Percentiles rank a stretch among this genome's conserved stretches.
Evolutionary conservation across 2,113 vertebrate species (phyloP).

Genomic region (Piprites chloris): DNA sequence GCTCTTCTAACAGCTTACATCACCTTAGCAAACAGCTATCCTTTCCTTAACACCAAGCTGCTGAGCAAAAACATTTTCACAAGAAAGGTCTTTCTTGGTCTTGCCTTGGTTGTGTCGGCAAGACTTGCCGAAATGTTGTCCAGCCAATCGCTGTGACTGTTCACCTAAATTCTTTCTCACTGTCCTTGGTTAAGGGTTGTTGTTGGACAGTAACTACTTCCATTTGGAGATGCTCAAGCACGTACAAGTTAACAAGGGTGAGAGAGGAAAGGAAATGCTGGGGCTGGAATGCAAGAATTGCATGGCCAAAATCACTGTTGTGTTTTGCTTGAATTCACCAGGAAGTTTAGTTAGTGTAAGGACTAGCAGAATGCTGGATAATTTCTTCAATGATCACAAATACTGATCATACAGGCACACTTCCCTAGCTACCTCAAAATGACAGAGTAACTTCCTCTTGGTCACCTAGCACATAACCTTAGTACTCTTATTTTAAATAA

Average conservation of each 20-base stretch:
- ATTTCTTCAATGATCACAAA: background rate
- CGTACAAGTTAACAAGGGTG: background rate
- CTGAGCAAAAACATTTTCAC: background rate
- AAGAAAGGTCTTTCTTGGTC: background rate
- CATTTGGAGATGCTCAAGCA: background rate
- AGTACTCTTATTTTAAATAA: background rate
- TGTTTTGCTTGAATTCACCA: background rate
- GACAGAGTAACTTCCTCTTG: background rate
- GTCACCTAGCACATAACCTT: background rate
- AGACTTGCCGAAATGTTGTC: background rate
- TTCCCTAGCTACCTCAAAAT: background rate
- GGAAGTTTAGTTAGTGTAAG: background rate
- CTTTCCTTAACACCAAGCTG: background rate
- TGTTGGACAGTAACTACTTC: background rate
- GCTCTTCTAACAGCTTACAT: background rate
- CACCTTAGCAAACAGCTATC: background rate
- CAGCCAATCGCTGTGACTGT: background rate
- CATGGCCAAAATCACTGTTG: background rate
- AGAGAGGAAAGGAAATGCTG: background rate
- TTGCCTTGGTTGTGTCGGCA: background rate
- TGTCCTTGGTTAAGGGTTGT: background rate
- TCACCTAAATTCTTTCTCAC: background rate
- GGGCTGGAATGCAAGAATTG: background rate
- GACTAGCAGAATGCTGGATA: background rate
- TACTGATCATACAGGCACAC: accelerated